Conservation (phyloP, 1,140 invertebrate genomes). For the Grapholita molesta region DNA sequence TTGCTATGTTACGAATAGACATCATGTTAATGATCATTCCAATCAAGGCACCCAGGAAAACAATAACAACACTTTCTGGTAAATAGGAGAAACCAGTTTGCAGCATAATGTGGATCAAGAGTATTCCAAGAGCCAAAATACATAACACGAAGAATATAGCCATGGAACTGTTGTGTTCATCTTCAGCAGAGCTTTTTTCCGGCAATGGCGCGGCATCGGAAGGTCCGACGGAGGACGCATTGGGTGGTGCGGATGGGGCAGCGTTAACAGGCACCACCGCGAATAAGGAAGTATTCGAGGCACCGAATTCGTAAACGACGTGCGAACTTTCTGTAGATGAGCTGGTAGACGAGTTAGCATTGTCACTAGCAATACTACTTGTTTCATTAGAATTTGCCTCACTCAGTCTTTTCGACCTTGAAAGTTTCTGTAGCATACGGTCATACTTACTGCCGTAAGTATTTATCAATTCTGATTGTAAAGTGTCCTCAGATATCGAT, state of each 20-base stretch:
- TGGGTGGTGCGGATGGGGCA: conserved; percentile 49
- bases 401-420: conserved; percentile 55
- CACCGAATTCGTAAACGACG: conserved; percentile 49
- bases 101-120: conserved; percentile 96
- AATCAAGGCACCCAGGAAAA: conserved; percentile 95
- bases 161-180: conserved; percentile 97
- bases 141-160: conserved; percentile 98
- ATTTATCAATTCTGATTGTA: neutral
- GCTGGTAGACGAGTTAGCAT: conserved; percentile 35
- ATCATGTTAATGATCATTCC: conserved; percentile 94
- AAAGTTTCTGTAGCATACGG: conserved; percentile 22
- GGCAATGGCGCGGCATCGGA: conserved; percentile 85
- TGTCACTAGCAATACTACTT: conserved; percentile 29
- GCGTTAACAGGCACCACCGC: conserved; percentile 50
- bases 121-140: conserved; percentile 94
- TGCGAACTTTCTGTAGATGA: conserved; percentile 51
- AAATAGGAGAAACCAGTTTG: conserved; percentile 97
- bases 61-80: conserved; percentile 98
- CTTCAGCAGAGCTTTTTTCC: conserved; percentile 92
- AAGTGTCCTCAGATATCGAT: neutral
- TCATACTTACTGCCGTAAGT: conserved; percentile 13
- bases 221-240: conserved; percentile 78
- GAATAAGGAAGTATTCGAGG: conserved; percentile 50
- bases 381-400: conserved; percentile 51
- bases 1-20: conserved; percentile 93